A percentile compares a stretch with the other conserved stretches of the same genome.
Evolutionary conservation across 2,888 invertebrate species (phyloP).

Genomic region (Aleiodes testaceus): DNA sequence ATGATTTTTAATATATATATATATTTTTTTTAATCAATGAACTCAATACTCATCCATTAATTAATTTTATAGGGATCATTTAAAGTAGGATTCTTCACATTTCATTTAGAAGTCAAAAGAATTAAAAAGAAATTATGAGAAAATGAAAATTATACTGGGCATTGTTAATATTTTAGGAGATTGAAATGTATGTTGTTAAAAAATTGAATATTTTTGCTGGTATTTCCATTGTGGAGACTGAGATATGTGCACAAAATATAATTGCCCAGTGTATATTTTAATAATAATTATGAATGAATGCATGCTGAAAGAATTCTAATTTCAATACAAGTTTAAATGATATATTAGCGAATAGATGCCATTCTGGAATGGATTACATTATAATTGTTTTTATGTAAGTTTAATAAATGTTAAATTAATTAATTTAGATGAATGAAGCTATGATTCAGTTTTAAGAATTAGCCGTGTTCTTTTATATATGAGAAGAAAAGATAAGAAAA

Average conservation of each 20-base stretch:
- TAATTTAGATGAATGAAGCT: conserved; percentile 44
- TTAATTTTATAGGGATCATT: background rate
- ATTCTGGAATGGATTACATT: conserved; percentile 20
- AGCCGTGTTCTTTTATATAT: conserved; percentile 61
- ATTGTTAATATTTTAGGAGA: background rate
- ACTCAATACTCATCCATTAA: conserved; percentile 50
- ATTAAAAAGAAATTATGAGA: background rate
- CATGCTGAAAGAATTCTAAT: conserved; percentile 7
- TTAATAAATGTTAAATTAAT: conserved; percentile 21
- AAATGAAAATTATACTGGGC: conserved; percentile 19
- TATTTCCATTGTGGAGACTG: conserved; percentile 3
- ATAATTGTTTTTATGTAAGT: conserved; percentile 40
- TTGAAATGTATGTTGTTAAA: conserved; percentile 1
- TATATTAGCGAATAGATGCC: conserved; percentile 38
- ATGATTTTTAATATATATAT: conserved; percentile 39
- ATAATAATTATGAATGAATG: conserved; percentile 43
- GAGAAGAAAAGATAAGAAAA: conserved; percentile 35
- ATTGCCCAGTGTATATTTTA: conserved; percentile 36
- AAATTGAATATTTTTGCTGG: background rate
- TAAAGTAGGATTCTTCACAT: background rate
- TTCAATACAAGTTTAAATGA: conserved; percentile 36
- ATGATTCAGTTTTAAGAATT: conserved; percentile 59
- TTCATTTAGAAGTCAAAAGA: background rate
- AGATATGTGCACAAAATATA: conserved; percentile 29
- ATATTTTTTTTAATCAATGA: conserved; percentile 44